Base-by-base conservation (phyloP, 2,797 vertebrate genomes). In the Peromyscus melanophrys region DNA sequence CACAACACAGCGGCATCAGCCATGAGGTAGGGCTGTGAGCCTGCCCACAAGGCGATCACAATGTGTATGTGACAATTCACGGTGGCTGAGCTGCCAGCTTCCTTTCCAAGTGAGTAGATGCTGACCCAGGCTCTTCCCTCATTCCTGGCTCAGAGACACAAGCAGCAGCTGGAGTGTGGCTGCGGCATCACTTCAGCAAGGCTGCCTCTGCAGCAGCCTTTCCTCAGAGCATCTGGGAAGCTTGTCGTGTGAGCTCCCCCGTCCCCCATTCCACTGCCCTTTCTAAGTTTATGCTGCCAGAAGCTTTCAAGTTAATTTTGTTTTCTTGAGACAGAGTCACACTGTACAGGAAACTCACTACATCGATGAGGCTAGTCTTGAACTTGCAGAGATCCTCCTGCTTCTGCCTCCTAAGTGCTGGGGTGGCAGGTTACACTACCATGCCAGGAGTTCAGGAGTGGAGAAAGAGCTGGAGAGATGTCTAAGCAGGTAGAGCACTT, bases 1-100 rank as follows among this genome's bases (percentile, higher is more conserved):
- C 84, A 98, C 96, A 94, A 90, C 95, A 93, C 63, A 91, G 96
- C 67, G 23, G 25, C 9, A 55, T 98, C 94, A 98, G 92, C 29
- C 61, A 81, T 34, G n/a, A 91, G 61, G 92, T n/a, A 40, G 31
- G 19, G 27, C 55, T 16, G 4, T 0, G 0, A 3, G 71, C 69
- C 63, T 75, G 55, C 34, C 78, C 49, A 93, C 34, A 71, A 59
- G 63, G 31, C 65, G 31, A 69, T 90, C 95, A 94, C 94, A 94
- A 55, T 10, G 73, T 19, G 92, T 23, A n/a, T 63, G n/a, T 7
- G 59, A 80, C 89, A 63, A 84, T 29, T 49, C 49, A 46, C 12
- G n/a, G 55, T 37, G 82, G 90, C 40, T 84, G 90, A 95, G 88
- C 19, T 76, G 89, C 57, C 76, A 89, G 92, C 71, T 77, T 76